These are phyloP conservation scores for Rhinoptilus africanus DNA, from an alignment of 2,113 vertebrate genomes.

Conservation along the genomic window DNA sequence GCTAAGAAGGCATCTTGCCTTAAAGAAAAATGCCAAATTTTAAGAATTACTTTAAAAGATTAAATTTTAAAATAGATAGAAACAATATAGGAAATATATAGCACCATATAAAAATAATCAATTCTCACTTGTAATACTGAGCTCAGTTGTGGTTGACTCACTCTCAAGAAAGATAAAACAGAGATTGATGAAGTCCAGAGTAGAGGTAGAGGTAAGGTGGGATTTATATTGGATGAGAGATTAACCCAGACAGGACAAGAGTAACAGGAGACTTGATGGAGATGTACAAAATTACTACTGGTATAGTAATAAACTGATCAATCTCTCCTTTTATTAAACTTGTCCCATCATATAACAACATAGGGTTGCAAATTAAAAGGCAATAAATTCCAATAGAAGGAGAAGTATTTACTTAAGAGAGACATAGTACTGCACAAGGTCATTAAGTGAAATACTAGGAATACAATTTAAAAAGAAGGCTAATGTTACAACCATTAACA, in stretches of 20 bases:
- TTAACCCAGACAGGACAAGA: constrained; percentile 34
- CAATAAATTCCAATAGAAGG: constrained; percentile 13
- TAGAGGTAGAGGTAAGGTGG: not conserved
- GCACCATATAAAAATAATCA: constrained; percentile 6
- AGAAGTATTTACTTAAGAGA: not conserved
- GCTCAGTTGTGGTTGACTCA: not conserved
- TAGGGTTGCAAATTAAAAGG: constrained; percentile 37
- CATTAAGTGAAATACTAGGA: constrained; percentile 7
- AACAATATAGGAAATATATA: constrained; percentile 7
- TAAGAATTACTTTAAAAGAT: not conserved
- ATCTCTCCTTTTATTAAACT: constrained; percentile 18
- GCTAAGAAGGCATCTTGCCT: not conserved
- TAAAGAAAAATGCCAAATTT: not conserved
- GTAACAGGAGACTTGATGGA: constrained; percentile 18
- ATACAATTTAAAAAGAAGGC: not conserved
- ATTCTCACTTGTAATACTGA: not conserved
- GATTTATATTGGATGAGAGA: constrained; percentile 36
- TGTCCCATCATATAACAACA: not conserved
- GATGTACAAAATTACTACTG: not conserved
- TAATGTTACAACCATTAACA: constrained; percentile 10
- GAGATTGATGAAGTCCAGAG: constrained; percentile 28
- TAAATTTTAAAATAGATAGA: not conserved
- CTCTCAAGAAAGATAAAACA: constrained; percentile 27
- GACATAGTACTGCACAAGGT: not conserved
- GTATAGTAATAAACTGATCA: constrained; percentile 30